Conservation (phyloP, 2,888 invertebrate genomes). For the Protodeltote pygarga region DNA sequence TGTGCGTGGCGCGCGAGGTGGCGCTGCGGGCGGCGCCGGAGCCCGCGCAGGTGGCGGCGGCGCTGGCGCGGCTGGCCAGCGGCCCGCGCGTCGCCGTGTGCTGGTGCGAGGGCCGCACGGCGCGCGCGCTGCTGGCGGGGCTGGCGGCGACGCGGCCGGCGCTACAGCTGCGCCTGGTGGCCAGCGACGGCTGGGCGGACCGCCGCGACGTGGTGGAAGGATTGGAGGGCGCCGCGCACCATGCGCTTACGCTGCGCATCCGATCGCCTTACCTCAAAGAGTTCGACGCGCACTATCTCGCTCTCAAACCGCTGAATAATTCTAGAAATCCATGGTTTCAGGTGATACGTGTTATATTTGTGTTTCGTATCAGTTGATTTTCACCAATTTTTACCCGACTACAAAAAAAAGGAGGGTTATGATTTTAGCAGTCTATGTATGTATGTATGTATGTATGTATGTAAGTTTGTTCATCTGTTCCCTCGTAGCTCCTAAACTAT, state of each 20-base stretch:
- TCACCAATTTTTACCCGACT: too few relatives aligned
- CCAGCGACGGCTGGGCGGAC: conserved; percentile 91
- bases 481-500: too few relatives aligned
- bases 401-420: too few relatives aligned
- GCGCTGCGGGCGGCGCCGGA: conserved; percentile 58
- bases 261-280: conserved; percentile 89
- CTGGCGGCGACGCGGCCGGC: conserved; percentile 69
- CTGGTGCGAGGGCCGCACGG: conserved; percentile 92
- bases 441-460: too few relatives aligned
- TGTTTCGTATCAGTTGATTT: too few relatives aligned
- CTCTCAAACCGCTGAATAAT: conserved; percentile 88
- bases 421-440: too few relatives aligned
- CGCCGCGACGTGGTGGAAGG: conserved; percentile 91
- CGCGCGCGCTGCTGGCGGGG: conserved; percentile 88
- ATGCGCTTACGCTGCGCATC: conserved; percentile 91
- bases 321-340: conserved; percentile 91
- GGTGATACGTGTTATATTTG: too few relatives aligned
- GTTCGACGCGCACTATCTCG: conserved; percentile 90
- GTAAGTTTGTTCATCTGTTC: too few relatives aligned
- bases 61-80: conserved; percentile 78
- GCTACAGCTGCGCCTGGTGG: conserved; percentile 90
- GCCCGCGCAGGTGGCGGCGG: conserved; percentile 52
- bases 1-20: conserved; percentile 90
- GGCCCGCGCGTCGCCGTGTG: conserved; percentile 89
- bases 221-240: conserved; percentile 89